phyloP scores from a whole-genome alignment of 1,140 invertebrate genomes.

The Melitaea cinxia region DNA sequence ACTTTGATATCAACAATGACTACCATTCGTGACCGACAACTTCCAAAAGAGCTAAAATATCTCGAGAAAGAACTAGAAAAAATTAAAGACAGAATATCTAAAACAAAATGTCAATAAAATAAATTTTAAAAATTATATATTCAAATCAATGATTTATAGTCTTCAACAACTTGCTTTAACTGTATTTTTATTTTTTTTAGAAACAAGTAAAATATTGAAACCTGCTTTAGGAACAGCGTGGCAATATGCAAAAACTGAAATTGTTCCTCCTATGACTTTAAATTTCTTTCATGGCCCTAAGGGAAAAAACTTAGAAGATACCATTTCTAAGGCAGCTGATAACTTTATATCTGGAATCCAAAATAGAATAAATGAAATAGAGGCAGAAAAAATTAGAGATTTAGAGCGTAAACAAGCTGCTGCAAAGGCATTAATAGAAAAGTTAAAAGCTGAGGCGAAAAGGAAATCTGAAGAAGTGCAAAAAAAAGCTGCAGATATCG shows the following conservation, averaged over 20 bases:
- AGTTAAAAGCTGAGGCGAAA: conserved; percentile 49
- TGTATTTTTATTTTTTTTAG: conserved; percentile 47
- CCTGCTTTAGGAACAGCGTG: conserved; percentile 52
- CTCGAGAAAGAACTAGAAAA: conserved; percentile 62
- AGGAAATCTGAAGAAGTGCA: conserved; percentile 39
- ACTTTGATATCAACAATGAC: conserved; percentile 43
- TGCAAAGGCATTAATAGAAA: conserved; percentile 48
- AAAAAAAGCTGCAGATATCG: conserved; percentile 33
- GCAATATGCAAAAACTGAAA: conserved; percentile 69
- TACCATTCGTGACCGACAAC: conserved; percentile 49
- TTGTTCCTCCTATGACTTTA: conserved; percentile 58
- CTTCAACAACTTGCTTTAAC: not conserved
- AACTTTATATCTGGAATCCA: conserved; percentile 46
- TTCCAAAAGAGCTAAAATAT: conserved; percentile 54
- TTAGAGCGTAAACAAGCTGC: conserved; percentile 52
- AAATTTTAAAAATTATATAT: not conserved
- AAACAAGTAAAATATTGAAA: conserved; percentile 47
- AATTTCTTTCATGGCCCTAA: conserved; percentile 52
- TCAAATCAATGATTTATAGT: not conserved
- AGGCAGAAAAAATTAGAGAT: conserved; percentile 42
- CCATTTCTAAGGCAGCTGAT: conserved; percentile 40
- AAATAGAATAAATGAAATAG: conserved; percentile 53
- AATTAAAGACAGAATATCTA: conserved; percentile 34
- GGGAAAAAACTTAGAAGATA: conserved; percentile 57
- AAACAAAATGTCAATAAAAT: conserved; percentile 13